These are phyloP conservation scores for Isoperla grammatica DNA, from an alignment of 2,888 invertebrate genomes.

Conservation along the genomic window DNA sequence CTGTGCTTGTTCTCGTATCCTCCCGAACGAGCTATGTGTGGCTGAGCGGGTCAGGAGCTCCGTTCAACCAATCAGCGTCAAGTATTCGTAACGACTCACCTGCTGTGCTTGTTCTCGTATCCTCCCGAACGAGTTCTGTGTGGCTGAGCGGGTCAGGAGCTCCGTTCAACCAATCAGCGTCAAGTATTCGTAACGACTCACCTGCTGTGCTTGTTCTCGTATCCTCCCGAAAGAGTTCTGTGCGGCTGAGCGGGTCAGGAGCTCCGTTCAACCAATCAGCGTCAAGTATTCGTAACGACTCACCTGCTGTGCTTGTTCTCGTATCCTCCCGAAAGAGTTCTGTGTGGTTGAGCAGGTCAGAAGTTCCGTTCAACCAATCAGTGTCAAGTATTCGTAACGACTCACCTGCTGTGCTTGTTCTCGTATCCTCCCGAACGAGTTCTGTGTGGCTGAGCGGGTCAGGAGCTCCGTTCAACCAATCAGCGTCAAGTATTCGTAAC, in stretches of 20 bases:
- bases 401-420: constrained; percentile 80
- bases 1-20: constrained; percentile 86
- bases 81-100: no score
- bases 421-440: constrained; percentile 84
- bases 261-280: no score
- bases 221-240: no score
- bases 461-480: constrained; percentile 88
- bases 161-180: constrained; percentile 86
- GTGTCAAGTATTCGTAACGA: no score
- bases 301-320: constrained; percentile 84
- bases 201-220: no score
- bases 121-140: constrained; percentile 88
- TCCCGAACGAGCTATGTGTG: constrained; percentile 85
- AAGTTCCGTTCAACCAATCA: no score
- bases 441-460: constrained; percentile 87
- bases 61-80: constrained; percentile 81
- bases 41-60: constrained; percentile 89
- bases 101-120: no score
- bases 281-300: no score
- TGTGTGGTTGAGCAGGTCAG: no score
- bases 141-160: constrained; percentile 84
- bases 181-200: no score
- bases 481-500: constrained; percentile 75
- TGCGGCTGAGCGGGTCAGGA: no score
- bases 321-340: constrained; percentile 83